phyloP scores from a whole-genome alignment of 2,797 vertebrate genomes.

The Danio kyathit region DNA sequence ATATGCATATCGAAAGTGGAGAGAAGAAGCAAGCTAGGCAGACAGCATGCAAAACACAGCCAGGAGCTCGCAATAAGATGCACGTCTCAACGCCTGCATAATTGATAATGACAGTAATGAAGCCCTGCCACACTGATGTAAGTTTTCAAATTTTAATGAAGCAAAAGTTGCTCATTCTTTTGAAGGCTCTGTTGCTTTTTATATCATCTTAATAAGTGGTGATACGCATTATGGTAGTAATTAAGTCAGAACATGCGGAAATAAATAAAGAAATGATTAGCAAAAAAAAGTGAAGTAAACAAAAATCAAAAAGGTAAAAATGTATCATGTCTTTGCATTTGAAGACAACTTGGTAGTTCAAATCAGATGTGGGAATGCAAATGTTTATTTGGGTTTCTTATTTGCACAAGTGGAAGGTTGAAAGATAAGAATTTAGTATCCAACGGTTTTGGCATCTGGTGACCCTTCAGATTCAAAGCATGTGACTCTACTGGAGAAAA shows the following conservation, averaged over 20 bases:
- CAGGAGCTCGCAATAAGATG: constrained; percentile 33
- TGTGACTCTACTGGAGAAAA: constrained; percentile 45
- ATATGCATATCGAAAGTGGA: constrained; percentile 55
- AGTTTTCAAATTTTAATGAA: constrained; percentile 47
- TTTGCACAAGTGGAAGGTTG: not conserved
- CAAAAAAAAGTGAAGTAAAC: constrained; percentile 25
- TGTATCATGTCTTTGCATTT: not conserved
- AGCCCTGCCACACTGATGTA: constrained; percentile 41
- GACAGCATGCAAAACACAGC: constrained; percentile 62
- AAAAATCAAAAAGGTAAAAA: constrained; percentile 7
- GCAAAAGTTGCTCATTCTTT: constrained; percentile 47
- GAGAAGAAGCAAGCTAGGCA: constrained; percentile 68
- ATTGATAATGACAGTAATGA: constrained; percentile 48
- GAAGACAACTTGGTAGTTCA: not conserved
- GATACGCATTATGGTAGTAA: constrained; percentile 37
- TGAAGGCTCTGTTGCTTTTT: constrained; percentile 45
- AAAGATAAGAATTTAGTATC: not conserved
- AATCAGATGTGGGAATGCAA: not conserved
- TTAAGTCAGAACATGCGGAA: constrained; percentile 33
- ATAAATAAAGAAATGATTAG: constrained; percentile 28
- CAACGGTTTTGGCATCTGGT: not conserved
- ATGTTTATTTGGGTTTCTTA: constrained; percentile 3
- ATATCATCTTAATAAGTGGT: constrained; percentile 48
- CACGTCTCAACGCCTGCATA: constrained; percentile 44
- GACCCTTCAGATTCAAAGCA: constrained; percentile 43